Conservation (phyloP, 1,140 invertebrate genomes). For the Hycleus cichorii region DNA sequence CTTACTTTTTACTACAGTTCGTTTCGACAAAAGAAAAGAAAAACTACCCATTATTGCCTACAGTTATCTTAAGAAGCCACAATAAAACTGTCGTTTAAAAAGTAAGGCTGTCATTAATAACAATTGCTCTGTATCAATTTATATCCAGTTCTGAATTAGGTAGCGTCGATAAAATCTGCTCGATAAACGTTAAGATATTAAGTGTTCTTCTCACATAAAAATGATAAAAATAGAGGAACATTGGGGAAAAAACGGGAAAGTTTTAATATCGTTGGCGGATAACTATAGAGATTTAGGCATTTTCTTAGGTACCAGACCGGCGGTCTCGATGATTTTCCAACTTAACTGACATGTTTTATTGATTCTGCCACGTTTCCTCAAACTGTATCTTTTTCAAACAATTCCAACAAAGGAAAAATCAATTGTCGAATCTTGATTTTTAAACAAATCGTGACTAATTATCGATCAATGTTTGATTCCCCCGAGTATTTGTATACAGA, state of each 20-base stretch:
- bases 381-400: too few species aligned
- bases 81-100: constrained; percentile 41
- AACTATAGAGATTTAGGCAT: too few species aligned
- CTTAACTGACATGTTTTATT: too few species aligned
- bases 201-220: too few species aligned
- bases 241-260: too few species aligned
- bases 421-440: neutral
- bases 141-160: constrained; percentile 32
- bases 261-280: too few species aligned
- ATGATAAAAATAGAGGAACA: too few species aligned
- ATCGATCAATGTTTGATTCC: constrained; percentile 9
- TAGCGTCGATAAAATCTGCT: constrained; percentile 30
- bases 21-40: constrained; percentile 32
- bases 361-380: too few species aligned
- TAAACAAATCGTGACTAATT: constrained; percentile 2
- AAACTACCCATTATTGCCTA: constrained; percentile 42
- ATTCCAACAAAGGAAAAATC: too few species aligned
- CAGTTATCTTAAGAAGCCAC: constrained; percentile 41
- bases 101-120: constrained; percentile 38
- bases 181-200: too few species aligned
- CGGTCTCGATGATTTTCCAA: too few species aligned
- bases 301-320: too few species aligned
- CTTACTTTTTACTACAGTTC: constrained; percentile 39
- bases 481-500: constrained; percentile 11
- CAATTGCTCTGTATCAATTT: constrained; percentile 38